Evolutionary conservation across 1,140 invertebrate species (phyloP), one percentile per base, ranked within the genome.

Genomic region (Argopecten irradians): DNA sequence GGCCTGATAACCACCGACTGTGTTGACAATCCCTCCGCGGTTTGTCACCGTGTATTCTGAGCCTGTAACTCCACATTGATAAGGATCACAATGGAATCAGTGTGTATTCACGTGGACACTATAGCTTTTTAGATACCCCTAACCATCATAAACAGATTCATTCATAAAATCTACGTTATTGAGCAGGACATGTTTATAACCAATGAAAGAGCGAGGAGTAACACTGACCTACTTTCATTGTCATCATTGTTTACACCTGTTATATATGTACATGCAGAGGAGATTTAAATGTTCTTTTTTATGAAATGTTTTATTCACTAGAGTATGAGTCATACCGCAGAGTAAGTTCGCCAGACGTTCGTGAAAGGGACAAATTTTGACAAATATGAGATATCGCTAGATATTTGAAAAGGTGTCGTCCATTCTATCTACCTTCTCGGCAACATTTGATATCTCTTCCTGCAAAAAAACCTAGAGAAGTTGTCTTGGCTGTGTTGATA

Each of bases 201-300:
- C 55, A 71, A 71, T 71, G 55, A 71, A 71, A 71, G n/a, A 16
- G 22, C 55, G 1, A 11, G 55, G n/a, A n/a, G 55, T 71, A 71
- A 71, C 55, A 71, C 55, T 71, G 55, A 71, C 55, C 55, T 71
- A 71, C 55, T 71, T 71, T n/a, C 28, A 28, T 71, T 71, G 55
- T 71, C 22, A 11, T 71, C 55, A 28, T 28, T 71, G 55, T 71
- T 71, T 71, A 71, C 55, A 71, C n/a, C n/a, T 71, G 55, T 71
- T 71, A 71, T 71, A 71, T 71, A 71, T 71, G 55, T 8, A 71
- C 55, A n/a, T 71, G 55, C 22, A 71, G 55, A 71, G 11, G 55
- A 71, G 55, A 71, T 71, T 71, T 71, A 71, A 71, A 71, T 71
- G n/a, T 71, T n/a, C n/a, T 71, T 71, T 71, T 71, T 71, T 71